Base-by-base conservation (phyloP, 1,140 invertebrate species). In the Myzus persicae region DNA sequence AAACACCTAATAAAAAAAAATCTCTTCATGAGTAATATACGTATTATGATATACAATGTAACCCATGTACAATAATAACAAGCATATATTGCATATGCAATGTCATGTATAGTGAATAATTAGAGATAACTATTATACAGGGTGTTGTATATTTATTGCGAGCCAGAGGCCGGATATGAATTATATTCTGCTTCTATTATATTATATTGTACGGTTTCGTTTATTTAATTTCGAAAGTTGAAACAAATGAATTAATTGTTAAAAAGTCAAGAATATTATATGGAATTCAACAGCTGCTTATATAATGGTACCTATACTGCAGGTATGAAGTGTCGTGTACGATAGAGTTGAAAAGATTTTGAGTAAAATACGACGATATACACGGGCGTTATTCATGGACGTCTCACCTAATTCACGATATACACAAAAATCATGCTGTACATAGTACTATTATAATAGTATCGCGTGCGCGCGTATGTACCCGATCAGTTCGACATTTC, bases 1-100 rank as follows among this genome's bases (percentile, higher is more conserved):
- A 31, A 76, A 90, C 88, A 59, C 88, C 38, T 59, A 90, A 90
- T 59, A 90, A 90, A 54, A 85, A 84, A 44, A 87, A 87, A 87
- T n/a, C 18, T 76, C 59, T 76, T 76, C 59, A 18, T 6, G n/a
- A n/a, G 4, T 20, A 76, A n/a, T 18, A n/a, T 5, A n/a, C 59
- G 59, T 14, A n/a, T 31, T 26, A 85, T 85, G 44, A 85, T 14
- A 26, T 31, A 20, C 22, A n/a, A 67, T n/a, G n/a, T 67, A 14
- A n/a, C 26, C 54, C 54, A 8, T 59, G 51, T 26, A 54, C 51
- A 54, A 8, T 31, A 31, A 31, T 31, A 67, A 67, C 36, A n/a
- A 59, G 59, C 59, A 18, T 4, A 18, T n/a, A n/a, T n/a, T n/a
- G n/a, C 31, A 18, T 14, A n/a, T 31, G 6, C 46, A 51, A 51